Base-by-base conservation (phyloP, 2,113 vertebrate species). In the Hyla sarda region DNA sequence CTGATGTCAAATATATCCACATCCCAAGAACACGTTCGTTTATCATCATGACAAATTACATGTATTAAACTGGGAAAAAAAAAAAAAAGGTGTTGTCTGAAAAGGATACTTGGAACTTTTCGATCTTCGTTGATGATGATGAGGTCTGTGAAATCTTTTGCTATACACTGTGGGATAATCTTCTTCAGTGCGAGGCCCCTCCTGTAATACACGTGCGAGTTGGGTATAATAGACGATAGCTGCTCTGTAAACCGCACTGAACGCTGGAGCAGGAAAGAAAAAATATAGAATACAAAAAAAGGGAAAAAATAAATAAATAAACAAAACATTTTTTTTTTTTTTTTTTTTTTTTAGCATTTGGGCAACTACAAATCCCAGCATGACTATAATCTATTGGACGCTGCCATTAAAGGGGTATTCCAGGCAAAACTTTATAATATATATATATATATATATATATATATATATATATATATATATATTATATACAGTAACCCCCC, bases 71-170 rank as follows among this genome's bases (percentile, higher is more conserved):
- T n/a, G n/a, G n/a, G n/a, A n/a, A n/a, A n/a, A n/a, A 10, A 16
- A 2, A 5, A 32, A 21, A 1, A 67, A 17, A 32, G 30, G 17
- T 7, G 65, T n/a, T 41, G 32, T 19, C 41, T 23, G 4, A 86
- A 92, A n/a, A 99, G 96, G 97, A 99, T 99, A 99, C 97, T 99
- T 85, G 97, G 96, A 89, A 94, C 82, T 92, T 97, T 97, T 84
- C 98, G 95, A 90, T 99, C 96, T 93, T 99, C 95, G 45, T 99
- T 99, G 90, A 99, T 92, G 89, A 99, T 96, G 0, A 99, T 93
- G 79, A 99, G 93, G 91, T 98, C 97, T 0, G 97, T 99, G 90
- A 99, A 99, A 90, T 96, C 91, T 90, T 96, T 96, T 58, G 97
- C 92, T 56, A 96, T 87, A 60, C 98, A 99, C 90, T 99, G 98